These are phyloP conservation scores for Hippocampus zosterae DNA, from an alignment of 2,113 vertebrate species.

Conservation along the genomic window DNA sequence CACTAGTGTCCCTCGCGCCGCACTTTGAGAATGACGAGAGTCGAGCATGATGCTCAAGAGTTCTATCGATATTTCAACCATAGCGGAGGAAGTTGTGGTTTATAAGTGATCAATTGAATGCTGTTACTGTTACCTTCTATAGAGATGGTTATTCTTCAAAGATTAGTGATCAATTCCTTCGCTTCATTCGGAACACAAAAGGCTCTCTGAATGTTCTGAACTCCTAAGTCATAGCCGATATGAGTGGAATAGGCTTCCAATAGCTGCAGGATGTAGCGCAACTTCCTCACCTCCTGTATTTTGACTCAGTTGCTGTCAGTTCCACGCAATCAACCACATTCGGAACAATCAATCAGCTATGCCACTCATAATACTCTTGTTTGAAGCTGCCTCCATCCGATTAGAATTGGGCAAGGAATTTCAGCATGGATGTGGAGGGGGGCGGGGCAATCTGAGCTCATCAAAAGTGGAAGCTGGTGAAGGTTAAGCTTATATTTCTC, in stretches of 20 bases:
- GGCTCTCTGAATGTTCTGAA: not conserved
- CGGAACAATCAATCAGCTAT: not conserved
- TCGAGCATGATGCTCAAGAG: too few relatives aligned
- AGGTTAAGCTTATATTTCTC: constrained; percentile 38
- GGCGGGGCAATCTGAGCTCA: constrained; percentile 1
- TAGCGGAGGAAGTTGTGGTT: not conserved
- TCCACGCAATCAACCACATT: not conserved
- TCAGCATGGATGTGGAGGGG: constrained; percentile 7
- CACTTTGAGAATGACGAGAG: too few relatives aligned
- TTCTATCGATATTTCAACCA: too few relatives aligned
- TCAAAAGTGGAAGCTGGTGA: constrained; percentile 32
- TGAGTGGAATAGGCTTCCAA: not conserved
- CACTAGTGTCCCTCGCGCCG: too few relatives aligned
- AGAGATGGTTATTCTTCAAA: not conserved
- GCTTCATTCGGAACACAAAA: not conserved
- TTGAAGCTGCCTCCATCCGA: constrained; percentile 18
- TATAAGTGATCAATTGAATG: not conserved
- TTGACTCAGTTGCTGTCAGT: not conserved
- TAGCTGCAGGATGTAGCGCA: not conserved
- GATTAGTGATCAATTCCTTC: not conserved
- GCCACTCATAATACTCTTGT: constrained; percentile 2
- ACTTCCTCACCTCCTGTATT: not conserved
- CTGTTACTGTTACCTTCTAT: not conserved
- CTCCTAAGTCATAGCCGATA: not conserved
- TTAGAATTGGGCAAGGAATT: constrained; percentile 22